Evolutionary conservation across 2,113 vertebrate species (phyloP).

Genomic region (Gavia stellata): DNA sequence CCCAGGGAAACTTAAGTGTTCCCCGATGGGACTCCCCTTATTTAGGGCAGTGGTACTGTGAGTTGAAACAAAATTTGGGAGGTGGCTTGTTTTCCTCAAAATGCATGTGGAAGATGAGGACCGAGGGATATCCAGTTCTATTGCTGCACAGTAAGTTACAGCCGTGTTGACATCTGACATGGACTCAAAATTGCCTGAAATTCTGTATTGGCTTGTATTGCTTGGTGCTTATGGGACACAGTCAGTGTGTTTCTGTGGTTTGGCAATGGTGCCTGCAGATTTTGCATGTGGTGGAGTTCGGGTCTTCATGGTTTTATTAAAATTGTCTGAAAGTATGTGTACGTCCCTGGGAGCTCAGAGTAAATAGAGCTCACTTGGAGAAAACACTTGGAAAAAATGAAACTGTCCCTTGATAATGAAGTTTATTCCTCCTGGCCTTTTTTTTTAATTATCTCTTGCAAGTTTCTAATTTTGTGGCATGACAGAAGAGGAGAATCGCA

Average conservation of each 20-base stretch:
- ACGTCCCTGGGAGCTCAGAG: not conserved
- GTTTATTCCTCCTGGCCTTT: not conserved
- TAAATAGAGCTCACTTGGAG: not conserved
- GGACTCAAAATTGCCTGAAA: not conserved
- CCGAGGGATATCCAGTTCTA: not conserved
- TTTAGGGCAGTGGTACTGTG: not conserved
- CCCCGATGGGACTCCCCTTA: not conserved
- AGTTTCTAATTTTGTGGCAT: not conserved
- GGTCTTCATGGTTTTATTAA: not conserved
- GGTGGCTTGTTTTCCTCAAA: not conserved
- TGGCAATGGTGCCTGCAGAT: not conserved
- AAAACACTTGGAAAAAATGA: not conserved
- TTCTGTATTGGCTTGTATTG: not conserved
- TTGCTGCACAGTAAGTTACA: not conserved
- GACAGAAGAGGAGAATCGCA: rapidly evolving
- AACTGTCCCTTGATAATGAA: not conserved
- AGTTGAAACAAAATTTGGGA: not conserved
- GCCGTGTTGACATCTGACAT: not conserved
- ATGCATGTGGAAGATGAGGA: not conserved
- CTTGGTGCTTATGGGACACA: not conserved
- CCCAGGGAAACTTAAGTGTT: not conserved
- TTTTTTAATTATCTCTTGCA: not conserved
- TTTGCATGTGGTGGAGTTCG: not conserved
- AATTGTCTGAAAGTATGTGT: not conserved
- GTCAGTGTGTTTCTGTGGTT: not conserved